phyloP scores from a whole-genome alignment of 64 coral and sea anemone genomes.

The Actinia equina region DNA sequence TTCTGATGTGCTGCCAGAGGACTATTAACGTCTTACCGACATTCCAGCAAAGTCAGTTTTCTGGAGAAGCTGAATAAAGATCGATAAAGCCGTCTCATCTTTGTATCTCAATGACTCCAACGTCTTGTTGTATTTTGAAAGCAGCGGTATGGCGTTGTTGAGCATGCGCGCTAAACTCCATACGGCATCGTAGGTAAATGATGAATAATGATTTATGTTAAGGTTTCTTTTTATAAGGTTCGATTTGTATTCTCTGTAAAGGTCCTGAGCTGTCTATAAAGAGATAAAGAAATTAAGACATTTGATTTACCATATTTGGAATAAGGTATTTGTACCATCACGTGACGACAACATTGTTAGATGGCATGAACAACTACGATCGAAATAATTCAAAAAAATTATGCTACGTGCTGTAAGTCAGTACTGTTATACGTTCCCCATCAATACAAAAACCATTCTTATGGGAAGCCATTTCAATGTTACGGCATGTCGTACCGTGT shows the following conservation, averaged over 20 bases:
- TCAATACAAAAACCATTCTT: too few species aligned
- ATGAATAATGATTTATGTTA: slow-evolving; percentile 42
- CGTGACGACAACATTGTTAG: too few species aligned
- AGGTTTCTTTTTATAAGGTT: not conserved
- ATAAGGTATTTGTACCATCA: not conserved
- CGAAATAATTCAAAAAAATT: too few species aligned
- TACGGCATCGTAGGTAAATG: slow-evolving; percentile 66
- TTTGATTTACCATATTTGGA: not conserved
- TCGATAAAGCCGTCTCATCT: slow-evolving; percentile 17
- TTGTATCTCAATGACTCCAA: slow-evolving; percentile 49
- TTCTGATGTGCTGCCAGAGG: too few species aligned
- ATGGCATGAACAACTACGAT: too few species aligned
- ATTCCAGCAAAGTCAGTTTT: slow-evolving; percentile 64
- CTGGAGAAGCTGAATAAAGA: slow-evolving; percentile 39
- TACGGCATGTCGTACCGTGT: too few species aligned
- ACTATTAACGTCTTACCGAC: slow-evolving; percentile 44
- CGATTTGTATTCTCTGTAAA: not conserved
- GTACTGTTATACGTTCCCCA: too few species aligned
- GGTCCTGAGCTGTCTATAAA: not conserved
- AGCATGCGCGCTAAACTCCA: slow-evolving; percentile 76
- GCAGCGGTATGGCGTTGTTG: slow-evolving; percentile 48
- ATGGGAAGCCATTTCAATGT: too few species aligned
- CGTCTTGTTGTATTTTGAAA: slow-evolving; percentile 51
- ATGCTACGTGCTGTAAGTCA: too few species aligned
- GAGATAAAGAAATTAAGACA: too few species aligned